Evolutionary conservation across 2,113 vertebrate genomes (phyloP), one percentile per base, ranked within the genome.

Genomic region (Dinomys branickii): DNA sequence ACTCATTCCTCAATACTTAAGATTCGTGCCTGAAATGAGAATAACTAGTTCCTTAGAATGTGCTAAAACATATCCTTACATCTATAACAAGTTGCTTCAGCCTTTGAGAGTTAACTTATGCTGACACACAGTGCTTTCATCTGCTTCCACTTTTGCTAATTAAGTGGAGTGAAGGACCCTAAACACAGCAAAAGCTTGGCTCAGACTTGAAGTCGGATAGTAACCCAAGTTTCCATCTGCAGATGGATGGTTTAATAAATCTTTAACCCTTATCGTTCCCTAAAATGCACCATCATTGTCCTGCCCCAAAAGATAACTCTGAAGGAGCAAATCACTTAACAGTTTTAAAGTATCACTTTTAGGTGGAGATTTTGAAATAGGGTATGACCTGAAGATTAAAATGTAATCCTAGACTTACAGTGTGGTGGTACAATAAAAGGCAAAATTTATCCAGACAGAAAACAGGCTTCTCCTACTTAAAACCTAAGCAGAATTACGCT

Each of bases 381-480:
- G 20, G 65, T 94, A 89, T 83, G 65, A 85, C 22, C 87, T 35
- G 85, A 95, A 90, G 87, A 95, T 97, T 92, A 90, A 95, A 97
- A 93, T 87, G 41, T 44, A 91, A 26, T 47, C 78, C 30, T 35
- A 33, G 65, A 87, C 94, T 94, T 94, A 91, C 84, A 11, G 41
- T 71, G 75, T 63, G 16, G 58, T 26, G 16, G 17, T 91, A 11
- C 59, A 63, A 24, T 83, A 54, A 93, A 97, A 75, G 69, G 90
- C 4, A 84, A 85, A 93, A 71, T 91, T 95, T 67, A 78, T 26
- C 85, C 50, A 87, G 24, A 73, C 59, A 93, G 67, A 88, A 96
- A 97, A 84, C 10, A 26, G 17, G 33, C 19, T 50, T 85, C 5
- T 63, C 4, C 24, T 82, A 10, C 12, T 71, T 93, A 82, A 86